These are phyloP conservation scores for Patella depressa DNA, from an alignment of 2,888 invertebrate species.

Conservation along the genomic window DNA sequence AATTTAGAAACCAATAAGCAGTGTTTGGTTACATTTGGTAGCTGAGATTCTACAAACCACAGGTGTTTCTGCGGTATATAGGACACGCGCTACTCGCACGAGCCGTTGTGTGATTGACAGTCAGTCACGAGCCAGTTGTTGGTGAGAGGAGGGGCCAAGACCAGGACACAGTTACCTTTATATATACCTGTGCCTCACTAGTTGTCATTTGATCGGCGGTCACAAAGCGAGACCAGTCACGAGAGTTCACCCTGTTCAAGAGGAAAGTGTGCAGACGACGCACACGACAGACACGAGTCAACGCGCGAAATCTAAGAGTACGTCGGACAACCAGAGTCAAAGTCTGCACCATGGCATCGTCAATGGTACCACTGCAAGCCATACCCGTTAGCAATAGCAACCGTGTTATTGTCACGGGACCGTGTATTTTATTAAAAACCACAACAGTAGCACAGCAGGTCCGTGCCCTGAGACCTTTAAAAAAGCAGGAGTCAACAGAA, in stretches of 20 bases:
- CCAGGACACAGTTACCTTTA: slow-evolving; percentile 9
- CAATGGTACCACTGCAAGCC: slow-evolving; percentile 21
- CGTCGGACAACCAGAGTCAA: too few species aligned
- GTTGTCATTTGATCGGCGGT: slow-evolving; percentile 13
- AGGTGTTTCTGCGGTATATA: slow-evolving; percentile 1
- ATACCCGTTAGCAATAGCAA: slow-evolving; percentile 22
- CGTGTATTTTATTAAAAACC: slow-evolving; percentile 31
- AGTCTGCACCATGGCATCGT: not conserved
- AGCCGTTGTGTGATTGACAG: slow-evolving; percentile 27
- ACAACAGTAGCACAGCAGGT: slow-evolving; percentile 29
- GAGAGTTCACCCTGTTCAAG: slow-evolving; percentile 7
- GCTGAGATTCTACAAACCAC: not conserved
- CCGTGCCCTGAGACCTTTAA: slow-evolving; percentile 24
- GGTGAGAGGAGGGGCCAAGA: slow-evolving; percentile 20
- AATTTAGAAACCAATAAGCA: not conserved
- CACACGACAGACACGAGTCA: slow-evolving; percentile 18
- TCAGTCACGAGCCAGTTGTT: slow-evolving; percentile 20
- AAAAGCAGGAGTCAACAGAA: slow-evolving; percentile 18
- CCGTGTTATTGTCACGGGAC: slow-evolving; percentile 22
- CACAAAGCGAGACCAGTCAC: slow-evolving; percentile 14
- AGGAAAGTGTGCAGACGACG: not conserved
- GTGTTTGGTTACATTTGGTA: slow-evolving; percentile 5
- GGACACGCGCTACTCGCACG: slow-evolving; percentile 34
- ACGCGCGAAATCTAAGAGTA: not conserved
- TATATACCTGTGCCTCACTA: not conserved